Percentiles rank a stretch among this genome's conserved stretches.
Conservation (phyloP, 2,113 vertebrate species). For the Panthera leo region DNA sequence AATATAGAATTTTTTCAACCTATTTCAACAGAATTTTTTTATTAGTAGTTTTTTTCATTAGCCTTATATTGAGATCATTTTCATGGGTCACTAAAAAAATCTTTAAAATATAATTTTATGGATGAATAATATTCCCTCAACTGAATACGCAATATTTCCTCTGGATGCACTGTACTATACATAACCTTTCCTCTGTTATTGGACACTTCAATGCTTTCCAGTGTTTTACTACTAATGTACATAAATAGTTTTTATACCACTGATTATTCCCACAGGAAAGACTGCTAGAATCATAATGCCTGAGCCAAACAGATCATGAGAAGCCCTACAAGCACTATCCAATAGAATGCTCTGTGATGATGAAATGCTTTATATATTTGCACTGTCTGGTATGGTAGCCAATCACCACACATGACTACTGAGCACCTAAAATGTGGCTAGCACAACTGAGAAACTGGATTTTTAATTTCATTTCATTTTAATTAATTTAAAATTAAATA, state of each 20-base stretch:
- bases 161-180: neutral
- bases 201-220: neutral
- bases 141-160: neutral
- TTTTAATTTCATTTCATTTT: neutral
- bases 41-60: neutral
- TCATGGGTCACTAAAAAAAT: neutral
- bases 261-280: neutral
- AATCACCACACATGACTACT: neutral
- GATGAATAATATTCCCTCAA: neutral
- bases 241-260: neutral
- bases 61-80: neutral
- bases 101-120: neutral
- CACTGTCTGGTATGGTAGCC: neutral
- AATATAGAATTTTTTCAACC: neutral
- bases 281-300: neutral
- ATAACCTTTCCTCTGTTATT: neutral
- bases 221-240: neutral
- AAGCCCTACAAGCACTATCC: neutral
- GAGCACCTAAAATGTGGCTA: neutral
- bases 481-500: conserved; percentile 10
- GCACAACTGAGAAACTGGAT: neutral
- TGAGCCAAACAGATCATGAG: neutral
- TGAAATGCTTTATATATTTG: neutral
- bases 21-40: neutral
- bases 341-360: neutral